Evolutionary conservation across 1,140 invertebrate species (phyloP).

Genomic region (Tetragonula clypearis): DNA sequence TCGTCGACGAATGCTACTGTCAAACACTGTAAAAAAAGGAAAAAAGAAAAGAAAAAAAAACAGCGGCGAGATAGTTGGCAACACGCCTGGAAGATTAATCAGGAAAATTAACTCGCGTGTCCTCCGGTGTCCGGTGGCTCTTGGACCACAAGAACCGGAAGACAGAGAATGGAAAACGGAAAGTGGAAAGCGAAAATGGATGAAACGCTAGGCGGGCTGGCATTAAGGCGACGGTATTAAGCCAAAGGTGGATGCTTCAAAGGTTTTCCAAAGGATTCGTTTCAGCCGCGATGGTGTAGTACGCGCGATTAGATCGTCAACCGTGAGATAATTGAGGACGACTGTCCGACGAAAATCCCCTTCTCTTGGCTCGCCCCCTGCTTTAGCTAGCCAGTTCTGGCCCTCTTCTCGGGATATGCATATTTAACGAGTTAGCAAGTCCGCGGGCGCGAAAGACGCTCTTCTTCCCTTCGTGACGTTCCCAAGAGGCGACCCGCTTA

Average conservation of each 20-base stretch:
- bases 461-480: constrained; percentile 42
- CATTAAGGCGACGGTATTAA: constrained; percentile 71
- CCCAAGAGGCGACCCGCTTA: constrained; percentile 38
- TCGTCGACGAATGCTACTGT: no score
- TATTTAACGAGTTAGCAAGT: constrained; percentile 77
- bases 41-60: no score
- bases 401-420: constrained; percentile 70
- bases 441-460: constrained; percentile 67
- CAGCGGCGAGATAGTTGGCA: background rate
- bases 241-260: constrained; percentile 70
- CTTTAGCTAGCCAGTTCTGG: constrained; percentile 58
- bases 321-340: constrained; percentile 79
- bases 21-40: no score
- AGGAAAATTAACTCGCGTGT: background rate
- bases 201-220: constrained; percentile 42
- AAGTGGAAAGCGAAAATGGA: background rate
- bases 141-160: background rate
- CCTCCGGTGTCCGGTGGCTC: background rate
- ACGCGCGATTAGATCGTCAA: constrained; percentile 76
- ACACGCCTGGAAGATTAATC: background rate
- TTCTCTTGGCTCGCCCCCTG: constrained; percentile 52
- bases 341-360: constrained; percentile 71
- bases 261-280: constrained; percentile 72
- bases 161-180: background rate
- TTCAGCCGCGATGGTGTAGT: constrained; percentile 64